These are phyloP conservation scores for Lasius fuliginosus DNA, from an alignment of 2,888 invertebrate genomes.

Conservation along the genomic window DNA sequence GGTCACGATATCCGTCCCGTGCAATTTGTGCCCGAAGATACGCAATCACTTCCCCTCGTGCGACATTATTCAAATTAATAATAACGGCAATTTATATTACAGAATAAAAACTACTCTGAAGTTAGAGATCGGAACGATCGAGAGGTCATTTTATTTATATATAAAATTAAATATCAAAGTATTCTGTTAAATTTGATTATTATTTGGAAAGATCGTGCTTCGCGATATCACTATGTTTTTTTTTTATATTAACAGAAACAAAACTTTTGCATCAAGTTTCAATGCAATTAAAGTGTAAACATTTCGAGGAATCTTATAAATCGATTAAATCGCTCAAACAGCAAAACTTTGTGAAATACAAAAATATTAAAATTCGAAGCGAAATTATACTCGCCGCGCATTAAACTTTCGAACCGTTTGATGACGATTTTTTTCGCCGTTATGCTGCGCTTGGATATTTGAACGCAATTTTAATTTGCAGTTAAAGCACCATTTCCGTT, in stretches of 20 bases:
- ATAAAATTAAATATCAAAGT: no score
- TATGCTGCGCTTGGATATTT: conserved; percentile 21
- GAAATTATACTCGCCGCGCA: background rate
- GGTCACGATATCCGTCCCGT: conserved; percentile 71
- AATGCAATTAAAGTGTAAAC: conserved; percentile 9
- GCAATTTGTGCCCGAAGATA: conserved; percentile 68
- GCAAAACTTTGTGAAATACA: background rate
- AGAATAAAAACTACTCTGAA: conserved; percentile 8
- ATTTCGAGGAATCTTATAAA: background rate
- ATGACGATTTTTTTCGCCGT: conserved; percentile 10
- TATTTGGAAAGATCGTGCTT: background rate
- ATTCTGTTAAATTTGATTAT: background rate
- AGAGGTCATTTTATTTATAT: background rate
- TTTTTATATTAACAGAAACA: background rate
- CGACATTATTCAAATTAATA: conserved; percentile 32
- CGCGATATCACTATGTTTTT: background rate
- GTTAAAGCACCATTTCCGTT: conserved; percentile 31
- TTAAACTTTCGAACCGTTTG: background rate
- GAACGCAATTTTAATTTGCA: conserved; percentile 14
- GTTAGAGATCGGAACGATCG: background rate
- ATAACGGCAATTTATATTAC: conserved; percentile 32
- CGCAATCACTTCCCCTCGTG: conserved; percentile 54
- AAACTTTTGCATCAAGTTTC: background rate
- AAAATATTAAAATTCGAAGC: background rate
- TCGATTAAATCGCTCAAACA: background rate